These are phyloP conservation scores for Oryzias dopingdopingensis DNA, from an alignment of 2,797 vertebrate genomes.

Conservation along the genomic window DNA sequence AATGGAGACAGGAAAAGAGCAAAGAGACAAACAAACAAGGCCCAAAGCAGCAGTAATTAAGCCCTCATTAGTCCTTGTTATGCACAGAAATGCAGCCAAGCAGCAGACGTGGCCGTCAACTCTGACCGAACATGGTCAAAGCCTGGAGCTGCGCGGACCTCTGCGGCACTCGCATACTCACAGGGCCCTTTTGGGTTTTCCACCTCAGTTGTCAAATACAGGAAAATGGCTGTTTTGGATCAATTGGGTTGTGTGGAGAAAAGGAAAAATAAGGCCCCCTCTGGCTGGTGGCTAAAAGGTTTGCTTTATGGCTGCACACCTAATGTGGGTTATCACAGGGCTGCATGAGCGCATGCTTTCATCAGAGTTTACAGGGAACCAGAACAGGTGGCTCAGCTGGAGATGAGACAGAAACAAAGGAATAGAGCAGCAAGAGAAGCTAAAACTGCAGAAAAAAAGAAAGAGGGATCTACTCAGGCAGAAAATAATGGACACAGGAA, in stretches of 20 bases:
- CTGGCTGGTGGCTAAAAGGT: constrained; percentile 8
- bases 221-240: constrained; percentile 55
- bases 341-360: constrained; percentile 35
- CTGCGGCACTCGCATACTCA: constrained; percentile 35
- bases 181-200: constrained; percentile 49
- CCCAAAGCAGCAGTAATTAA: constrained; percentile 57
- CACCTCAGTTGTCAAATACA: constrained; percentile 58
- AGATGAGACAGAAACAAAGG: constrained; percentile 3
- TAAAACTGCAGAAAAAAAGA: background rate
- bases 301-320: background rate
- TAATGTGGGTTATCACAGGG: constrained; percentile 42
- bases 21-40: constrained; percentile 71
- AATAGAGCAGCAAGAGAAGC: background rate
- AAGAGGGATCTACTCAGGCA: constrained; percentile 13
- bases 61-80: constrained; percentile 67
- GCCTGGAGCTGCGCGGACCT: constrained; percentile 17
- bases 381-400: constrained; percentile 40
- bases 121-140: constrained; percentile 23
- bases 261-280: constrained; percentile 11
- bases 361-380: constrained; percentile 34
- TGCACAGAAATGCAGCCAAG: constrained; percentile 49
- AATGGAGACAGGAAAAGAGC: constrained; percentile 49
- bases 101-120: constrained; percentile 39
- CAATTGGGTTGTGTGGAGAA: constrained; percentile 15
- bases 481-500: constrained; percentile 17